These are phyloP conservation scores for Syngnathus floridae DNA, from an alignment of 2,113 vertebrate genomes.

Conservation along the genomic window DNA sequence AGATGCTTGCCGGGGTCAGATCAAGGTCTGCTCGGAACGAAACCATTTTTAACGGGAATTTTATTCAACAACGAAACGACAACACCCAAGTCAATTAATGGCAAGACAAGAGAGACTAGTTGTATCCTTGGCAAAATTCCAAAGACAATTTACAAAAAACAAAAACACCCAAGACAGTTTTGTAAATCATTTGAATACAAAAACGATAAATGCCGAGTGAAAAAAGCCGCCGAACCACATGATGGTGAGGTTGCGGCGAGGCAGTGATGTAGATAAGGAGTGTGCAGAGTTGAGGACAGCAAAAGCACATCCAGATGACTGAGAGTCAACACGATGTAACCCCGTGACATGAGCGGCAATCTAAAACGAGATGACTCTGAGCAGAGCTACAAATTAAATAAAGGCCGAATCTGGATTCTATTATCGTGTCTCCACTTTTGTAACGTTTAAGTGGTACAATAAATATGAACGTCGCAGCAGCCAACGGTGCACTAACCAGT, in stretches of 20 bases:
- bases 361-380: slow-evolving; percentile 66
- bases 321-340: slow-evolving; percentile 47
- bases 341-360: slow-evolving; percentile 57
- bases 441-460: slow-evolving; percentile 69
- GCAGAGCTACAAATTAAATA: slow-evolving; percentile 75
- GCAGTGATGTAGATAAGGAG: slow-evolving; percentile 54
- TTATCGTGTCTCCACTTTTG: slow-evolving; percentile 71
- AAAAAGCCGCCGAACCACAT: slow-evolving; percentile 40
- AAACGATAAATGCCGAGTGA: slow-evolving; percentile 16
- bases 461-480: slow-evolving; percentile 64
- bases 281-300: slow-evolving; percentile 50
- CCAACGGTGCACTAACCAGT: slow-evolving; percentile 62
- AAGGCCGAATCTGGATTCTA: slow-evolving; percentile 68
- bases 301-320: slow-evolving; percentile 71
- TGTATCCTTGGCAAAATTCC: neutral
- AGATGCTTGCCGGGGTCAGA: neutral
- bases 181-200: slow-evolving; percentile 29
- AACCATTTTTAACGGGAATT: too few relatives aligned
- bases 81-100: neutral
- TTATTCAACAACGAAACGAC: neutral
- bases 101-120: neutral
- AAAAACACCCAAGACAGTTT: slow-evolving; percentile 11
- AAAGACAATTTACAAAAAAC: neutral
- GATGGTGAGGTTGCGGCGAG: slow-evolving; percentile 50
- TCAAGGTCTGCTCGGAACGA: neutral